Conservation (phyloP, 2,113 vertebrate species). For the Psammodynastes pulverulentus region DNA sequence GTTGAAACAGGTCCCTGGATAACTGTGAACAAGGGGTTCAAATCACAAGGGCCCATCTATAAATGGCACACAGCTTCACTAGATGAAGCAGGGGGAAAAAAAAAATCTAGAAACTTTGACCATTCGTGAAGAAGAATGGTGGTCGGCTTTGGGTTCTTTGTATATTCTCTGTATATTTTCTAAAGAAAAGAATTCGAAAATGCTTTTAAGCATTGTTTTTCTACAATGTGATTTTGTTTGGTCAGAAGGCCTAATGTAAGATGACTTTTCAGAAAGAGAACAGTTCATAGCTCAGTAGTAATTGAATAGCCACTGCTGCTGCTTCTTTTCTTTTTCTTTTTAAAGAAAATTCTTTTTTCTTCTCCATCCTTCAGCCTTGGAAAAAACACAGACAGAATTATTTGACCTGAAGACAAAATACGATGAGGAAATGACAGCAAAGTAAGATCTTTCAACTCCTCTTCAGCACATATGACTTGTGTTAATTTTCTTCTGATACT, state of each 20-base stretch:
- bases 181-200: conserved; percentile 11
- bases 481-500: not conserved
- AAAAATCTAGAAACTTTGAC: conserved; percentile 18
- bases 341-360: not conserved
- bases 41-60: not conserved
- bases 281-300: conserved; percentile 45
- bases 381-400: conserved; percentile 95
- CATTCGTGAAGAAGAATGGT: not conserved
- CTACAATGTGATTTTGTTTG: conserved; percentile 33
- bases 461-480: not conserved
- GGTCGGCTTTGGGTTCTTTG: not conserved
- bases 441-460: conserved; percentile 76
- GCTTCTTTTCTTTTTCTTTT: too few species aligned
- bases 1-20: conserved; percentile 1
- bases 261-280: conserved; percentile 33
- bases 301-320: not conserved
- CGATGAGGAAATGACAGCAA: conserved; percentile 96
- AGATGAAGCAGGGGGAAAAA: not conserved
- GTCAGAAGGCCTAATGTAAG: conserved; percentile 17
- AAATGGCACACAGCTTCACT: conserved; percentile 9
- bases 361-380: conserved; percentile 83
- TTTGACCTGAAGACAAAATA: conserved; percentile 99
- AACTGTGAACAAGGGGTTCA: not conserved
- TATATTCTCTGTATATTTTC: not conserved
- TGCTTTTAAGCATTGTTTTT: conserved; percentile 34